Conservation (phyloP, 2,113 vertebrate genomes). For the Tetrax tetrax region DNA sequence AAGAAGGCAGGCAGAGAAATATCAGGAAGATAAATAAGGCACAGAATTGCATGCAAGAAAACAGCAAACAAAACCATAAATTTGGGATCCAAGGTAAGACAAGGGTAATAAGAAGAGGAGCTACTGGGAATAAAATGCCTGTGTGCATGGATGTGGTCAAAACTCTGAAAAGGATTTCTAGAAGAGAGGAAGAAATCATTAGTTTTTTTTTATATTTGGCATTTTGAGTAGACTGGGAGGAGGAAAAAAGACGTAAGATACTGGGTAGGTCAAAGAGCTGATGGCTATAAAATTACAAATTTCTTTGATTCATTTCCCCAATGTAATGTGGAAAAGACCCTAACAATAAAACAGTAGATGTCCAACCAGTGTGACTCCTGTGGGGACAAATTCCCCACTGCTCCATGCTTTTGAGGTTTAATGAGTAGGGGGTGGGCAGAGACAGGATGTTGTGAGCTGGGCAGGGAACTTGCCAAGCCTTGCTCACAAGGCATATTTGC, state of each 20-base stretch:
- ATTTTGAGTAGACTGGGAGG: not conserved
- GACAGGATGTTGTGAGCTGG: not conserved
- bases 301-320: not conserved
- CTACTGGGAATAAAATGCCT: not conserved
- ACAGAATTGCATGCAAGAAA: not conserved
- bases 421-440: not conserved
- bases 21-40: not conserved
- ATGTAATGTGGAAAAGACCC: not conserved
- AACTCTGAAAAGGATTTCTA: not conserved
- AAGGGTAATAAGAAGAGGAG: not conserved
- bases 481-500: not conserved
- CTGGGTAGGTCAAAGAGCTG: not conserved
- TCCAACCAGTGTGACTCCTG: not conserved
- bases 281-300: not conserved
- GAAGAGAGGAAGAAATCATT: not conserved
- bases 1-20: not conserved
- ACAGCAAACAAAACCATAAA: slow-evolving; percentile 2
- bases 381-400: not conserved
- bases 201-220: not conserved
- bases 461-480: not conserved
- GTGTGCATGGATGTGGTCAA: not conserved
- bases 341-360: not conserved
- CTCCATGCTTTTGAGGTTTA: not conserved
- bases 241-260: not conserved
- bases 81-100: not conserved